Evolutionary conservation across 2,113 vertebrate species (phyloP).

Genomic region (Salvelinus fontinalis): DNA sequence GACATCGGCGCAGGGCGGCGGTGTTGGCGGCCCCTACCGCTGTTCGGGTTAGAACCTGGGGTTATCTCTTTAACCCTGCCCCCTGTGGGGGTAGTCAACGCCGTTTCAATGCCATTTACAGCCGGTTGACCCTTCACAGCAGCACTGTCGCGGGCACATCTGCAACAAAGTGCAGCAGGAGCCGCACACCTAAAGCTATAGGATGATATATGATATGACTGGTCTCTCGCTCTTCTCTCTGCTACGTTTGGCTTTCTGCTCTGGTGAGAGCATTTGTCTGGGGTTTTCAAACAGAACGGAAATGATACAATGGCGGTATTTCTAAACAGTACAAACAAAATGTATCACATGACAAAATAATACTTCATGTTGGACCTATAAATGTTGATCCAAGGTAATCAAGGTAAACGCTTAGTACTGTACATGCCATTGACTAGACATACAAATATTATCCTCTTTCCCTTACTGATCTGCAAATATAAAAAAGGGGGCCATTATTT

Average conservation of each 20-base stretch:
- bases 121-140: slow-evolving; percentile 35
- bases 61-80: slow-evolving; percentile 9
- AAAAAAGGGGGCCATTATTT: neutral
- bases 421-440: neutral
- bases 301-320: too few species aligned
- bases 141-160: neutral
- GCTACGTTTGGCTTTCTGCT: too few species aligned
- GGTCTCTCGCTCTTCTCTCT: too few species aligned
- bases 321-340: too few species aligned
- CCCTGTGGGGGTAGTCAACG: slow-evolving; percentile 20
- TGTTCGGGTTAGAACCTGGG: neutral
- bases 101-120: neutral
- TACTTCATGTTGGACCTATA: neutral
- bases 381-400: neutral
- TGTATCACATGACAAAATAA: too few species aligned
- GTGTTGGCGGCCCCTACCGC: neutral
- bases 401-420: neutral
- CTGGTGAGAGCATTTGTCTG: too few species aligned
- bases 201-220: too few species aligned
- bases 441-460: neutral
- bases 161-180: neutral
- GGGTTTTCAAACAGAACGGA: too few species aligned
- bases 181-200: neutral
- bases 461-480: neutral
- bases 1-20: slow-evolving; percentile 21